These are phyloP conservation scores for Diachrysia chrysitis DNA, from an alignment of 2,888 invertebrate species.

Conservation along the genomic window DNA sequence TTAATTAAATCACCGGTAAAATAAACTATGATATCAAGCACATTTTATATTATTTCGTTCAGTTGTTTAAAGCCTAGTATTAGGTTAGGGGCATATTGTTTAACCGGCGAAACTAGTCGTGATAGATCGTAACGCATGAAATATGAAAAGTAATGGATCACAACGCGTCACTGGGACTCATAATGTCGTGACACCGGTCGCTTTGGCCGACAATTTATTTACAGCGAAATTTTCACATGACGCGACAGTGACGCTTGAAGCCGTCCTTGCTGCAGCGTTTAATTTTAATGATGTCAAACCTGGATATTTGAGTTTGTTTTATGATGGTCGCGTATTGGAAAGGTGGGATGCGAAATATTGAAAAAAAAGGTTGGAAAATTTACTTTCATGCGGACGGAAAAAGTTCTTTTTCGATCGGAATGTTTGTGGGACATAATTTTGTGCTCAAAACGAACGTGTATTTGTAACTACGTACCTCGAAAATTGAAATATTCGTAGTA, in stretches of 20 bases:
- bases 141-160: slow-evolving; percentile 67
- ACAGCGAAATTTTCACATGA: slow-evolving; percentile 67
- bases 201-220: slow-evolving; percentile 72
- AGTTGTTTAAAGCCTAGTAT: too few species aligned
- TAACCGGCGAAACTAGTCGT: slow-evolving; percentile 37
- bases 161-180: slow-evolving; percentile 59
- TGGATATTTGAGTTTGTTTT: slow-evolving; percentile 44
- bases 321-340: slow-evolving; percentile 27
- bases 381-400: background rate
- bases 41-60: too few species aligned
- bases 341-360: slow-evolving; percentile 25
- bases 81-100: slow-evolving; percentile 12
- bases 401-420: background rate
- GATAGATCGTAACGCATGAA: slow-evolving; percentile 52
- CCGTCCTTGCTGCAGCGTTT: slow-evolving; percentile 61
- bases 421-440: background rate
- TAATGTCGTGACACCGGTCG: slow-evolving; percentile 75
- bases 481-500: background rate
- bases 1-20: too few species aligned
- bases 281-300: slow-evolving; percentile 54
- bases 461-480: background rate
- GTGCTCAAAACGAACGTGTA: background rate
- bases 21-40: too few species aligned
- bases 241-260: slow-evolving; percentile 56
- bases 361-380: slow-evolving; percentile 20